Evolutionary conservation across 1,140 invertebrate species (phyloP).

Genomic region (Drosophila quadrilineata): DNA sequence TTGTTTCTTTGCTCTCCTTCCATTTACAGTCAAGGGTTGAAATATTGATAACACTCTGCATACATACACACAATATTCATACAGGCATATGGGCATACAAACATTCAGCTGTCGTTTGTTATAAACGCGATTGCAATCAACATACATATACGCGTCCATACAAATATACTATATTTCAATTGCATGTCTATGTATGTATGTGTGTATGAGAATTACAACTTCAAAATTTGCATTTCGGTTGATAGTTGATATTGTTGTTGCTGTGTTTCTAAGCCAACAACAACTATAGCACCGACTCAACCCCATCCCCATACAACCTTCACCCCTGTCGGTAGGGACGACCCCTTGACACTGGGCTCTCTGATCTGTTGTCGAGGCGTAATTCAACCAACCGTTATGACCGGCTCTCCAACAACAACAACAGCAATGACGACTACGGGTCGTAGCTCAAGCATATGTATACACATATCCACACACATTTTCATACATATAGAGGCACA

Average conservation of each 20-base stretch:
- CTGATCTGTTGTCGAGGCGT: constrained; percentile 6
- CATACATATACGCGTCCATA: too few relatives aligned
- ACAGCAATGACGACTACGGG: constrained; percentile 17
- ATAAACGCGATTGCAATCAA: too few relatives aligned
- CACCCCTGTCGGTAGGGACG: neutral
- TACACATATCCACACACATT: constrained; percentile 9
- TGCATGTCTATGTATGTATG: too few relatives aligned
- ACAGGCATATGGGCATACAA: too few relatives aligned
- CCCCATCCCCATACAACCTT: constrained; percentile 30
- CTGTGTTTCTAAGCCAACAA: constrained; percentile 49
- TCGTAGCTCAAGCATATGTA: constrained; percentile 39
- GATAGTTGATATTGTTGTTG: constrained; percentile 19
- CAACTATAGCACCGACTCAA: constrained; percentile 17
- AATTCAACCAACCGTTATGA: constrained; percentile 21
- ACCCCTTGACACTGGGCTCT: neutral
- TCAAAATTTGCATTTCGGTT: constrained; percentile 38
- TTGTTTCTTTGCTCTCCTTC: too few relatives aligned
- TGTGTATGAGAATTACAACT: constrained; percentile 41
- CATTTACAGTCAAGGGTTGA: too few relatives aligned
- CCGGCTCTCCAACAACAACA: too few relatives aligned
- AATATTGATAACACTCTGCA: too few relatives aligned
- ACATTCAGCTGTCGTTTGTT: too few relatives aligned
- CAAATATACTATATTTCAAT: too few relatives aligned
- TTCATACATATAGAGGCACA: constrained; percentile 21
- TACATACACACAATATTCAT: too few relatives aligned